phyloP scores from a whole-genome alignment of 2,888 invertebrate species.

The Spisula solida region DNA sequence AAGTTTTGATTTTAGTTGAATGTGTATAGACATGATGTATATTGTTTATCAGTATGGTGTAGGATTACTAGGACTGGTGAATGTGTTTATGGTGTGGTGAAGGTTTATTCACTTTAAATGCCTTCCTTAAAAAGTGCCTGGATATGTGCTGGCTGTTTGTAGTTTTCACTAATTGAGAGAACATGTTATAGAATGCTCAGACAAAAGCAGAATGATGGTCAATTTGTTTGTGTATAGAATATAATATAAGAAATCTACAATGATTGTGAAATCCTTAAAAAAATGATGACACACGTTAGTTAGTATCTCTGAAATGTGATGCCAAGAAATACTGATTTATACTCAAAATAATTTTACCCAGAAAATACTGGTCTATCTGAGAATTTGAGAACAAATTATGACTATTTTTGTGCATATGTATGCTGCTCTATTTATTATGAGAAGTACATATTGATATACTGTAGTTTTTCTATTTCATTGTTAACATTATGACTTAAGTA shows the following conservation, averaged over 20 bases:
- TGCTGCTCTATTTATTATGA: background rate
- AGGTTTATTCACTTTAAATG: slow-evolving; percentile 38
- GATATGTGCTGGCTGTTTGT: slow-evolving; percentile 14
- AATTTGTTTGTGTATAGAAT: background rate
- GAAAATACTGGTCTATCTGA: background rate
- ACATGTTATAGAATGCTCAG: background rate
- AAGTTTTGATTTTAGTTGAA: background rate
- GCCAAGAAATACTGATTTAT: background rate
- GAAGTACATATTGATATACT: too few species aligned
- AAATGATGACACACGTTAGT: background rate
- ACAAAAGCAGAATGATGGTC: too few species aligned
- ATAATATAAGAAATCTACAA: background rate
- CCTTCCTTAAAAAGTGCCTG: slow-evolving; percentile 43
- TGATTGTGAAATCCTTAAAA: slow-evolving; percentile 5
- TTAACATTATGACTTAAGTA: background rate
- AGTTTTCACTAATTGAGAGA: background rate
- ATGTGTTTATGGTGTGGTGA: slow-evolving; percentile 18
- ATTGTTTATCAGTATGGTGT: slow-evolving; percentile 9
- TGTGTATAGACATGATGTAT: background rate
- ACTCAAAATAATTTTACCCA: background rate
- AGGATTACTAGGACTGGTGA: background rate
- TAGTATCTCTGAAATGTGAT: background rate
- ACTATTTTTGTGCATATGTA: background rate
- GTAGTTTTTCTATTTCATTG: background rate
- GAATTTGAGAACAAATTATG: background rate